Evolutionary conservation across 2,113 vertebrate species (phyloP).

Genomic region (Ceyx melanurus): DNA sequence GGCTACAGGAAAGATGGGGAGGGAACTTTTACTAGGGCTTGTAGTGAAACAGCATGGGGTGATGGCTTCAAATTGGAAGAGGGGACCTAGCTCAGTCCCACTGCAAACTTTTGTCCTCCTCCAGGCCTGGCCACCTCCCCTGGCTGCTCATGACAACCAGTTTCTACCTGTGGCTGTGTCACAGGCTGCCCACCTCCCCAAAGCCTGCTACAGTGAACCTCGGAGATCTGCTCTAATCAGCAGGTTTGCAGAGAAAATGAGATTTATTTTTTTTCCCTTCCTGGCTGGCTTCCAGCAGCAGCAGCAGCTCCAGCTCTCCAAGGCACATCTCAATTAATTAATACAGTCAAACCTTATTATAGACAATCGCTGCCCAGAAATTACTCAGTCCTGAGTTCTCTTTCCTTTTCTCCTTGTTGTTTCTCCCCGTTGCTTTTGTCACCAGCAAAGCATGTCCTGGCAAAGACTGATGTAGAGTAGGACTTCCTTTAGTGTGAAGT

Average conservation of each 20-base stretch:
- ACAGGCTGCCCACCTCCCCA: not conserved
- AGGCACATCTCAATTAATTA: slow-evolving; percentile 72
- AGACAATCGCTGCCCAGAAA: slow-evolving; percentile 41
- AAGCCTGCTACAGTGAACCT: not conserved
- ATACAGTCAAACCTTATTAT: slow-evolving; percentile 64
- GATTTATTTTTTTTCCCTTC: not conserved
- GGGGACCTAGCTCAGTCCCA: not conserved
- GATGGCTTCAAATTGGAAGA: too few relatives aligned
- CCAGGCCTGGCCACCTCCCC: not conserved
- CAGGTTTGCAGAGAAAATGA: slow-evolving; percentile 58
- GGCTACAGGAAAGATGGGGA: too few relatives aligned
- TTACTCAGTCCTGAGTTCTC: not conserved
- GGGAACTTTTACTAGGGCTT: too few relatives aligned
- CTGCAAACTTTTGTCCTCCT: not conserved
- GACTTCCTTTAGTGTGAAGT: not conserved
- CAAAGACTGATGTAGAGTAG: not conserved
- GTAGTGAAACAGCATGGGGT: too few relatives aligned
- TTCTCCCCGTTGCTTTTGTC: not conserved
- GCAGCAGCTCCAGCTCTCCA: slow-evolving; percentile 40
- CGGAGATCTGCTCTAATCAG: not conserved
- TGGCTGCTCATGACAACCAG: not conserved
- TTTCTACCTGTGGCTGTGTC: not conserved
- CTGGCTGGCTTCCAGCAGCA: slow-evolving; percentile 49
- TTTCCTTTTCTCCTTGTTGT: not conserved
- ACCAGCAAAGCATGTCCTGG: not conserved